Evolutionary conservation across 2,113 vertebrate genomes (phyloP), one percentile per base, ranked within the genome.

Genomic region (Nanorana parkeri): DNA sequence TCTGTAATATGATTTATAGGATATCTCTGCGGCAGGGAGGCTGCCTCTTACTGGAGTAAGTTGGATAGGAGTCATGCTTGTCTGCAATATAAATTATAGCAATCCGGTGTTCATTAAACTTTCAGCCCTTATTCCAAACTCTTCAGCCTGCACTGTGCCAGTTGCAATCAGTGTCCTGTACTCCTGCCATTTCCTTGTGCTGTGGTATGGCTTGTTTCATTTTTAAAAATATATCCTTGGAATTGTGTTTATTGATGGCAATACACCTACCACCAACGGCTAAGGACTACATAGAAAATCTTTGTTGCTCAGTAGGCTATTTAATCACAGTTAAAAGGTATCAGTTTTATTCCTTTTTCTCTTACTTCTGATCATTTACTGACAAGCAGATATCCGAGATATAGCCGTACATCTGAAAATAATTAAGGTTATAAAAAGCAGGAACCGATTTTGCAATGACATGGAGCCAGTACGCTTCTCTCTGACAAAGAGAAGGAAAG

Each of bases 381-480:
- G 80, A 61, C 85, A 28, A 41, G 17, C 29, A 72, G 85, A 84
- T 85, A 47, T 74, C 85, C 88, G 94, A 92, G 91, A 90, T 83
- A 67, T 76, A 89, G 78, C 79, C 83, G 83, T 89, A 85, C 86
- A 85, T 91, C 87, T 92, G 85, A 90, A 91, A 88, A 80, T 81
- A 84, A 89, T 90, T 88, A 89, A 84, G 87, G 79, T 80, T 11
- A 15, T 41, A 88, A 13, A 32, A 55, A 60, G 56, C 56, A 54
- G 24, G 15, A n/a, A 20, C 16, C 19, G 68, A 47, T 87, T 84
- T 86, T 85, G 84, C 90, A 86, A 87, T 89, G 87, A 88, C 88
- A 86, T 71, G 84, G 56, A 24, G 19, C 84, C 21, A 82, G 54
- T 77, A 83, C 51, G 66, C 28, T 74, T 41, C 8, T 7, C 32